Evolutionary conservation across 2,797 vertebrate genomes (phyloP), one percentile per base, ranked within the genome.

Genomic region (Coilia nasus): DNA sequence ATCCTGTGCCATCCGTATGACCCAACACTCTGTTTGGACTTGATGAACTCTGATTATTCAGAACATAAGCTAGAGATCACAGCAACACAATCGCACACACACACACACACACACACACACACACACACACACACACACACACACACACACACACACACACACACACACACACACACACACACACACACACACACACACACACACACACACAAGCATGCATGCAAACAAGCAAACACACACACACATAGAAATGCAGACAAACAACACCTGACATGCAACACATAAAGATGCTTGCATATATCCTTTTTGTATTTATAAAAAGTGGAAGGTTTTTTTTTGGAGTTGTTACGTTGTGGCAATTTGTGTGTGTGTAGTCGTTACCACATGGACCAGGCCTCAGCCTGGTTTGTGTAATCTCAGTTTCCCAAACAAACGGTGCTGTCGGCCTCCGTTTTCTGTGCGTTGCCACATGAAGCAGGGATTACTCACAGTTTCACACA

Each of bases 31-130:
- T 41, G 67, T 17, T 41, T 75, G 67, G 67, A 75, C 31, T 1
- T 41, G 31, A 19, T 75, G 67, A 75, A 75, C 31, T 28, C 67
- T 75, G 67, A 75, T 41, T 6, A 75, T 31, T 35, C 67, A 75
- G 67, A 75, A 75, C 31, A 75, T 75, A 75, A 75, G 67, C 67
- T 75, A 75, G 67, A 75, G 31, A 41, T 35, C 67, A 41, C 67
- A 75, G 62, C 31, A 25, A 67, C 60, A 64, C 60, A 64, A n/a
- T 25, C 62, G 25, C 23, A 67, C 62, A 67, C 62, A 67, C 62
- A 67, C 62, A 67, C 62, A 67, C 62, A 67, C 62, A 67, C 62
- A 67, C 60, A 64, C 59, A 60, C 59, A 60, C 59, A 62, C 19
- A 28, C 67, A 75, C 46, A 47, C 46, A 47, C 46, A 47, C 46